Percentiles rank a stretch among this genome's conserved stretches.
These are phyloP conservation scores for Premnoplex brunnescens DNA, from an alignment of 2,797 vertebrate genomes.

Conservation along the genomic window DNA sequence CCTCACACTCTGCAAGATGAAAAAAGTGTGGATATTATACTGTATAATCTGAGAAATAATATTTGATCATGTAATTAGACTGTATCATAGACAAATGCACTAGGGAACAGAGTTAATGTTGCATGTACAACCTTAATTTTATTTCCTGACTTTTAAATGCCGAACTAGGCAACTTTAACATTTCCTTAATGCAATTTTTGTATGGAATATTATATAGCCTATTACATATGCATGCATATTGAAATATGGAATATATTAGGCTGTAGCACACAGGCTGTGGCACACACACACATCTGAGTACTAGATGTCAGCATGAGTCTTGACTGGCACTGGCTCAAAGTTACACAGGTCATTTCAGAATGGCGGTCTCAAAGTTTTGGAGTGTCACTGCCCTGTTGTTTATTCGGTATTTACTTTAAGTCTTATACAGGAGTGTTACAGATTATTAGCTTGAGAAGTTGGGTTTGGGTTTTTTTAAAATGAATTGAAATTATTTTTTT, in stretches of 20 bases:
- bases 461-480: background rate
- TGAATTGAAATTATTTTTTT: background rate
- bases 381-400: background rate
- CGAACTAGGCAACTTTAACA: slow-evolving; percentile 66
- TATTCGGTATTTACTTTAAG: background rate
- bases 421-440: background rate
- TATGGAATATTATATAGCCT: slow-evolving; percentile 63
- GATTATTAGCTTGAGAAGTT: background rate
- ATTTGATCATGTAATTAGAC: slow-evolving; percentile 72
- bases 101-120: slow-evolving; percentile 67
- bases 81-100: slow-evolving; percentile 65
- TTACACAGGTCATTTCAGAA: background rate
- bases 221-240: slow-evolving; percentile 63
- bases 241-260: slow-evolving; percentile 66
- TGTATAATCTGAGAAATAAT: slow-evolving; percentile 68
- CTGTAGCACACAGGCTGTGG: background rate
- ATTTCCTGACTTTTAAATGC: slow-evolving; percentile 72
- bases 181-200: slow-evolving; percentile 69
- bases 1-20: slow-evolving; percentile 14
- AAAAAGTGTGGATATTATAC: slow-evolving; percentile 50
- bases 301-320: background rate
- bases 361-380: background rate
- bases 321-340: background rate
- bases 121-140: slow-evolving; percentile 70
- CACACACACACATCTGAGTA: background rate